These are phyloP conservation scores for Pogonus chalceus DNA, from an alignment of 1,140 invertebrate species.

Conservation along the genomic window DNA sequence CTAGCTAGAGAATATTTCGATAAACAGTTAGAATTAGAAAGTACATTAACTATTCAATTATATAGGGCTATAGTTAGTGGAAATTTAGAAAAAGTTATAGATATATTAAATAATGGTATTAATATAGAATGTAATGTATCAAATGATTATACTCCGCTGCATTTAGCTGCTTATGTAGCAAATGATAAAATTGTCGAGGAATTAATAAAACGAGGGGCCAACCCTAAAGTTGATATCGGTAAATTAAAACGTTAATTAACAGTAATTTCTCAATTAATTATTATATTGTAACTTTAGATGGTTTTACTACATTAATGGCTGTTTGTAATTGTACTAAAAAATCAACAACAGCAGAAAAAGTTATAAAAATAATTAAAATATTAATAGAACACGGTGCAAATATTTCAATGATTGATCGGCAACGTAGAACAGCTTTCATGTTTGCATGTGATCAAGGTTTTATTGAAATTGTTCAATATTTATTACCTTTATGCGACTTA, in stretches of 20 bases:
- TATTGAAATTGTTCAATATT: conserved; percentile 29
- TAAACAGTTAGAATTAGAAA: not conserved
- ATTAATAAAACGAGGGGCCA: conserved; percentile 22
- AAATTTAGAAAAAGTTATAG: not conserved
- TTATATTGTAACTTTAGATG: conserved; percentile 18
- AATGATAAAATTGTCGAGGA: conserved; percentile 19
- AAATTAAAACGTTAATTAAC: conserved; percentile 3
- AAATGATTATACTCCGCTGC: conserved; percentile 24
- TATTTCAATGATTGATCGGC: conserved; percentile 34
- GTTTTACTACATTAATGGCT: conserved; percentile 23
- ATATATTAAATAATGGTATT: conserved; percentile 10
- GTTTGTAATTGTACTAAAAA: conserved; percentile 23
- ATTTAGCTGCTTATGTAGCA: conserved; percentile 23
- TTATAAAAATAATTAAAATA: conserved; percentile 18
- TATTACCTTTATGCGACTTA: conserved; percentile 32
- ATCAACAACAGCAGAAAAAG: conserved; percentile 19
- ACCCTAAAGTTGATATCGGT: conserved; percentile 25
- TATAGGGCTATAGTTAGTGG: not conserved
- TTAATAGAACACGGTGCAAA: conserved; percentile 27
- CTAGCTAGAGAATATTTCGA: not conserved
- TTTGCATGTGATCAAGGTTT: conserved; percentile 37
- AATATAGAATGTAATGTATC: conserved; percentile 20
- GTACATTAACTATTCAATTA: not conserved
- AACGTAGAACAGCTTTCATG: conserved; percentile 38
- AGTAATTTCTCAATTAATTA: not conserved